These are phyloP conservation scores for Alectoris magna DNA, from an alignment of 2,797 vertebrate genomes.

Conservation along the genomic window DNA sequence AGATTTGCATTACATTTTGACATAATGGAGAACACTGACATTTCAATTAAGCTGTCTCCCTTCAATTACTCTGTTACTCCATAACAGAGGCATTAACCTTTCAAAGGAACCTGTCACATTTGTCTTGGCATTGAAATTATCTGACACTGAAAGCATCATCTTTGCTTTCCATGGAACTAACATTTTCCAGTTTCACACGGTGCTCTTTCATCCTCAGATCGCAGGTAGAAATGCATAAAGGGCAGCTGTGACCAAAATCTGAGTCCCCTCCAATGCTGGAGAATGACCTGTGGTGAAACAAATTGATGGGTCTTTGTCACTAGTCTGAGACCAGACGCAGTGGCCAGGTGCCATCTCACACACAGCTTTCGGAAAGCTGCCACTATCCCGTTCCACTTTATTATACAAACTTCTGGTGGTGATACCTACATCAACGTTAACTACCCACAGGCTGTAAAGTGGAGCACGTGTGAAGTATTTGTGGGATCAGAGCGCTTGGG, in stretches of 20 bases:
- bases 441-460: not conserved
- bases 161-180: slow-evolving; percentile 57
- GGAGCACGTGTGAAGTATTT: not conserved
- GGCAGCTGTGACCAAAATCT: slow-evolving; percentile 28
- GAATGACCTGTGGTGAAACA: not conserved
- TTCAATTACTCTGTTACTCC: slow-evolving; percentile 57
- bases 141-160: slow-evolving; percentile 61
- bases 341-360: not conserved
- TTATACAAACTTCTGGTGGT: not conserved
- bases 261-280: not conserved
- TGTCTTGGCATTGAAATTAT: slow-evolving; percentile 61
- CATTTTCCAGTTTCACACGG: not conserved
- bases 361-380: not conserved
- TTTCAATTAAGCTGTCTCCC: slow-evolving; percentile 67
- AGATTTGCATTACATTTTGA: slow-evolving; percentile 63
- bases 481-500: not conserved
- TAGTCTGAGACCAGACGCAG: not conserved
- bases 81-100: slow-evolving; percentile 63
- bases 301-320: not conserved
- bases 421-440: fast-evolving
- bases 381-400: not conserved
- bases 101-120: slow-evolving; percentile 49
- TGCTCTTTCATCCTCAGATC: slow-evolving; percentile 18
- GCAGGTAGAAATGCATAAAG: not conserved
- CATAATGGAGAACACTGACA: slow-evolving; percentile 63